These are phyloP conservation scores for Syrrhaptes paradoxus DNA, from an alignment of 2,113 vertebrate species.

Conservation along the genomic window DNA sequence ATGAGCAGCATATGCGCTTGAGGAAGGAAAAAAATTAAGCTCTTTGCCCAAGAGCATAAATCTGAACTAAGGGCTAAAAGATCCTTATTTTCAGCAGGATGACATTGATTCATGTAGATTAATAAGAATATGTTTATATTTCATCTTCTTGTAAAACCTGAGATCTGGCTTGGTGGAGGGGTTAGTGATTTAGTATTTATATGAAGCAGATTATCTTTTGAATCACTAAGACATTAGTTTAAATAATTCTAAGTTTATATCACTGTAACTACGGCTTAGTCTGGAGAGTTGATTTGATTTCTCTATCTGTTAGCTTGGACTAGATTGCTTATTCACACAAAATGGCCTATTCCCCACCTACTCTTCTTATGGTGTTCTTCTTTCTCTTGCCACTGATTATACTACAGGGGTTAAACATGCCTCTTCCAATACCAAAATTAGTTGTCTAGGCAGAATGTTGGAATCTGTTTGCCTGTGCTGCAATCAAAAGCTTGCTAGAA, in stretches of 20 bases:
- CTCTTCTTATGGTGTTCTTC: neutral
- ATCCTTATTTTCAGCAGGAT: neutral
- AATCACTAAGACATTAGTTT: neutral
- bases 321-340: neutral
- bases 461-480: neutral
- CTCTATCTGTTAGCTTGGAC: neutral
- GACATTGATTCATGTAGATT: neutral
- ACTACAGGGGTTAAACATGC: neutral
- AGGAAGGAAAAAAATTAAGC: neutral
- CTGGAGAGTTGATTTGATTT: neutral
- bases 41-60: neutral
- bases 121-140: neutral
- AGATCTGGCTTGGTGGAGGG: neutral
- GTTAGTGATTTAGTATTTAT: neutral
- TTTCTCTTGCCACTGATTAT: neutral
- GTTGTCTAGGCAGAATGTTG: neutral
- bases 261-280: neutral
- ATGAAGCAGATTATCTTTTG: neutral
- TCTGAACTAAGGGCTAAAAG: neutral
- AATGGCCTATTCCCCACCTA: neutral
- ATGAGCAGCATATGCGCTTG: neutral
- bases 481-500: neutral
- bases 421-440: neutral
- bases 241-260: conserved; percentile 1
- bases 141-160: neutral